These are phyloP conservation scores for Trachymyrmex cornetzi DNA, from an alignment of 1,140 invertebrate species.

Conservation along the genomic window DNA sequence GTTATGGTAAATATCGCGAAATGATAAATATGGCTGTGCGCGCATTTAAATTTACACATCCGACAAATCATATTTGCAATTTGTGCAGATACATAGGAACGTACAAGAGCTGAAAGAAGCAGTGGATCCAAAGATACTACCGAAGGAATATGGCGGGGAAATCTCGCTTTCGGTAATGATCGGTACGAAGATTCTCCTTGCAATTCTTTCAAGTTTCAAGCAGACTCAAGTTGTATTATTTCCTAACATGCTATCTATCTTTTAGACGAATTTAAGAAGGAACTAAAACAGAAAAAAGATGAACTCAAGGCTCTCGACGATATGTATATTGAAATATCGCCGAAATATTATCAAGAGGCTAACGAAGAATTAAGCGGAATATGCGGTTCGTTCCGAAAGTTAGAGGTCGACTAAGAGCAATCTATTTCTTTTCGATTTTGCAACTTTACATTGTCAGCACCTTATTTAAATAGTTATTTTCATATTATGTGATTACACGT, in stretches of 20 bases:
- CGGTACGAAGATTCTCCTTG: conserved; percentile 82
- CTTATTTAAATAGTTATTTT: conserved; percentile 14
- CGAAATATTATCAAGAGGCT: conserved; percentile 88
- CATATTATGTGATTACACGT: background rate
- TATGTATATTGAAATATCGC: conserved; percentile 91
- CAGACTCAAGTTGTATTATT: background rate
- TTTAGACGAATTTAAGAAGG: conserved; percentile 89
- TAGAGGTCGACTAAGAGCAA: conserved; percentile 91
- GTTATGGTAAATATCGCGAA: conserved; percentile 89
- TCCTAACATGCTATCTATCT: conserved; percentile 30
- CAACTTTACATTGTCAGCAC: background rate
- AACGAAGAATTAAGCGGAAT: conserved; percentile 90
- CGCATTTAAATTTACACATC: background rate
- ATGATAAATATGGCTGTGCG: background rate
- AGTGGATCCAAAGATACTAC: conserved; percentile 92
- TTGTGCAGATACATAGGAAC: conserved; percentile 90
- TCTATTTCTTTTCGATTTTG: background rate
- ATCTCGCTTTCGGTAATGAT: conserved; percentile 93
- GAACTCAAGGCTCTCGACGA: conserved; percentile 91
- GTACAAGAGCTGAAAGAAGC: conserved; percentile 90
- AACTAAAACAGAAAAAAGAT: conserved; percentile 89
- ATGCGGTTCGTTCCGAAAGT: conserved; percentile 92
- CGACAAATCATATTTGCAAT: background rate
- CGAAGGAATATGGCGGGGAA: conserved; percentile 94
- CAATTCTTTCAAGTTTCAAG: background rate